These are phyloP conservation scores for Nudaria mundana DNA, from an alignment of 2,888 invertebrate species.

Conservation along the genomic window DNA sequence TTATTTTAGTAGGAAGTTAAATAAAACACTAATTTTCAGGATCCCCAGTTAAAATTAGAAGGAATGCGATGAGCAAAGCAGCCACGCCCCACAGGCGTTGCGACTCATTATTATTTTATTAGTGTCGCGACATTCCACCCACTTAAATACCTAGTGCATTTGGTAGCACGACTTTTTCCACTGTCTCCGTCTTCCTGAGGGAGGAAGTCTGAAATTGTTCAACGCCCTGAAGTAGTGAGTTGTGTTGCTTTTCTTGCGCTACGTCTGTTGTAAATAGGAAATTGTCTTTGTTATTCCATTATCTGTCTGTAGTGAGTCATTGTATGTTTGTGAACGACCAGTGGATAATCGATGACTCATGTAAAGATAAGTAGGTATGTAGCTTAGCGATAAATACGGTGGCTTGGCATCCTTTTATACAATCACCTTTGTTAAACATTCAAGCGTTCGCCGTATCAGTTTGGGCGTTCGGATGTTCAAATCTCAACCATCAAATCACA, in stretches of 20 bases:
- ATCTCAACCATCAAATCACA: too few species aligned
- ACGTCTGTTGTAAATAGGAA: slow-evolving; percentile 79
- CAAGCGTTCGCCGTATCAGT: too few species aligned
- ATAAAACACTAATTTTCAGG: slow-evolving; percentile 23
- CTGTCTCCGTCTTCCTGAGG: slow-evolving; percentile 89
- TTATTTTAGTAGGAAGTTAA: slow-evolving; percentile 34
- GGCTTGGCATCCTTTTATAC: neutral
- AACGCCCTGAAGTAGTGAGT: slow-evolving; percentile 88
- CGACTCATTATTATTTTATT: slow-evolving; percentile 32
- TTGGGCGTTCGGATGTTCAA: too few species aligned
- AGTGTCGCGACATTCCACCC: slow-evolving; percentile 37
- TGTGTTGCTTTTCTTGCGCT: slow-evolving; percentile 87
- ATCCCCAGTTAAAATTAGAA: slow-evolving; percentile 32
- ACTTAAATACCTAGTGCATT: slow-evolving; percentile 88
- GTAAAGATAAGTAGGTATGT: slow-evolving; percentile 1
- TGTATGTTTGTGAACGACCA: slow-evolving; percentile 8
- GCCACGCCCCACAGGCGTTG: slow-evolving; percentile 35
- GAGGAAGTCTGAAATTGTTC: slow-evolving; percentile 88
- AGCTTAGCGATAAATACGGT: neutral
- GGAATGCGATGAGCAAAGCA: slow-evolving; percentile 37
- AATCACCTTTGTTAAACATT: neutral
- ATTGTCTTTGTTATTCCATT: slow-evolving; percentile 22
- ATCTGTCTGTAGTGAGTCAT: slow-evolving; percentile 16
- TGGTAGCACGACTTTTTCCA: slow-evolving; percentile 91
- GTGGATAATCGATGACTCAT: slow-evolving; percentile 9